A percentile compares a stretch with the other conserved stretches of the same genome.
phyloP scores from a whole-genome alignment of 2,888 invertebrate genomes.

The Cephus spinipes region DNA sequence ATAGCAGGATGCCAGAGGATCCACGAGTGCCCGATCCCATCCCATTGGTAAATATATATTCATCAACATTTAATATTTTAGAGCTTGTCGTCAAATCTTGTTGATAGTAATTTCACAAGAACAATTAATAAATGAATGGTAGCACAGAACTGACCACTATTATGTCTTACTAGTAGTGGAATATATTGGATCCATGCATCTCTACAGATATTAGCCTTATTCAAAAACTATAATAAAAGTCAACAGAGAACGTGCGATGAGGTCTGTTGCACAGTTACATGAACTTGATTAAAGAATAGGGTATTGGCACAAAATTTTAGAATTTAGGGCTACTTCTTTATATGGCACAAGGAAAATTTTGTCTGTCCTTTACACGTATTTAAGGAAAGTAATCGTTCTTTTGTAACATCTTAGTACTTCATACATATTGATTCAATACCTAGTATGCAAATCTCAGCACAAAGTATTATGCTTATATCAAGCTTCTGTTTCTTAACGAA shows the following conservation, averaged over 20 bases:
- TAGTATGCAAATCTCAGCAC: background rate
- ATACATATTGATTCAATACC: background rate
- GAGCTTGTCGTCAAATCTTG: background rate
- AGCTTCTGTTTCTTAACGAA: background rate
- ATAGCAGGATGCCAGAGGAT: constrained; percentile 56
- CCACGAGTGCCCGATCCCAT: constrained; percentile 62
- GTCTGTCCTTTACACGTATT: background rate
- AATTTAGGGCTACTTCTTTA: background rate
- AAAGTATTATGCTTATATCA: background rate
- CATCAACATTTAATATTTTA: background rate
- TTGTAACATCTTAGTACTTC: background rate
- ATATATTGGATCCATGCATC: background rate
- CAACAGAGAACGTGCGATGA: background rate
- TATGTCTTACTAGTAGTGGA: background rate
- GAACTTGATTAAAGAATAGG: background rate
- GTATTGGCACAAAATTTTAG: background rate
- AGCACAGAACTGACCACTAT: background rate
- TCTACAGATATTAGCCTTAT: background rate
- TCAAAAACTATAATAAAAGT: background rate
- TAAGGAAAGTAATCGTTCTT: background rate
- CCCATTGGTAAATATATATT: constrained; percentile 52
- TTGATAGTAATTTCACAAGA: background rate
- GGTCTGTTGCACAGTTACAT: background rate
- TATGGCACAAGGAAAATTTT: background rate
- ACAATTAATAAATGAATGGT: too few species aligned